phyloP scores from a whole-genome alignment of 2,113 vertebrate genomes.

The Oenanthe melanoleuca region DNA sequence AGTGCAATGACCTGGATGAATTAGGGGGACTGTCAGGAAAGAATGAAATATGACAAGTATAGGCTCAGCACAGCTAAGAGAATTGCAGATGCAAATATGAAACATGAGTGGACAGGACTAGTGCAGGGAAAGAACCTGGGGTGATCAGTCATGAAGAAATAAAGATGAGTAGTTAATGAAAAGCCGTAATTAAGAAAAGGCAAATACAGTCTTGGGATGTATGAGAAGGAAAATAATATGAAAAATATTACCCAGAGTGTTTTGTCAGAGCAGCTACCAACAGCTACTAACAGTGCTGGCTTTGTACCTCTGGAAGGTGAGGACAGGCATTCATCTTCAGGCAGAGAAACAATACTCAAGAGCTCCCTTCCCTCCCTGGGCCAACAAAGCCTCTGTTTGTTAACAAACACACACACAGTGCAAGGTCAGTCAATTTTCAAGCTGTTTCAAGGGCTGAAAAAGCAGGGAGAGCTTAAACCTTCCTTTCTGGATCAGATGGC shows the following conservation, averaged over 20 bases:
- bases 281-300: not conserved
- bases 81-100: not conserved
- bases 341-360: not conserved
- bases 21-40: not conserved
- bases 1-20: not conserved
- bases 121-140: not conserved
- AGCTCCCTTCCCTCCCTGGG: not conserved
- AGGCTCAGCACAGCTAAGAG: not conserved
- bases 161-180: slow-evolving; percentile 47
- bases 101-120: not conserved
- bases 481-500: not conserved
- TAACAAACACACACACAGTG: not conserved
- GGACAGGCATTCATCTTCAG: not conserved
- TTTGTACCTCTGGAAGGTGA: not conserved
- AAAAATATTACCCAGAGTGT: not conserved
- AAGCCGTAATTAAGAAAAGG: slow-evolving; percentile 37
- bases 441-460: not conserved
- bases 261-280: not conserved
- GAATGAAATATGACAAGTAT: not conserved
- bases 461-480: not conserved
- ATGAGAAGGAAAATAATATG: not conserved
- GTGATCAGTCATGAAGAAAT: slow-evolving; percentile 49
- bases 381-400: not conserved
- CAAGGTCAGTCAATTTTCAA: not conserved
- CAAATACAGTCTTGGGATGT: slow-evolving; percentile 2